Conservation (phyloP, 1,140 invertebrate species). For the Scaptomyza hsui region DNA sequence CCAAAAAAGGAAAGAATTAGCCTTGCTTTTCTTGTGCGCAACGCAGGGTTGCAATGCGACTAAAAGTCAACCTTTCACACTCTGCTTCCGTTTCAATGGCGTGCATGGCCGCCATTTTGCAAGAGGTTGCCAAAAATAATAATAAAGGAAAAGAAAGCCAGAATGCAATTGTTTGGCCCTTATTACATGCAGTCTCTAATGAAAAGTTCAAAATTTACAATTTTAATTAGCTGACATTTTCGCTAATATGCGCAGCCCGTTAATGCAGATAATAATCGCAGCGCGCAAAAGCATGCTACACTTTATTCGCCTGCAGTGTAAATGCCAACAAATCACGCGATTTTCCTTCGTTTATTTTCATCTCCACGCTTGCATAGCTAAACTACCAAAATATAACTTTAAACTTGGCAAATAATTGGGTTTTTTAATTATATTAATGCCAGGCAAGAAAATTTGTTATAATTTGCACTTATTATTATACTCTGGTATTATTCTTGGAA, state of each 20-base stretch:
- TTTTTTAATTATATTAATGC: not conserved
- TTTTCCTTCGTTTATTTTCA: conserved; percentile 7
- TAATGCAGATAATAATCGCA: conserved; percentile 25
- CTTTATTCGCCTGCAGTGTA: conserved; percentile 27
- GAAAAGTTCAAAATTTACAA: conserved; percentile 76
- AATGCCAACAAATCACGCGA: conserved; percentile 37
- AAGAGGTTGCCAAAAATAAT: conserved; percentile 16
- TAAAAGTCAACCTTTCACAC: not conserved
- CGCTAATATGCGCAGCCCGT: conserved; percentile 33
- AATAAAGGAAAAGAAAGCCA: conserved; percentile 12
- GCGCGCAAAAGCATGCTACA: conserved; percentile 24
- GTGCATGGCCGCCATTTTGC: conserved; percentile 54
- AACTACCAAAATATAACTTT: not conserved
- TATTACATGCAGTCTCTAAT: conserved; percentile 20
- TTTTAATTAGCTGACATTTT: conserved; percentile 75
- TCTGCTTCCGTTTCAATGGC: conserved; percentile 27
- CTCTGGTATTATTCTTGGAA: no score
- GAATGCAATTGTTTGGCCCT: conserved; percentile 49
- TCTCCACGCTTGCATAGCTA: not conserved
- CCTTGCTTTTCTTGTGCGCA: conserved; percentile 40
- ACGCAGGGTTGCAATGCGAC: conserved; percentile 18
- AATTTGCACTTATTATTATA: not conserved
- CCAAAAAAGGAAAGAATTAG: conserved; percentile 45
- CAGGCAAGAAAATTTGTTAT: not conserved
- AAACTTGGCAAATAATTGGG: not conserved